Evolutionary conservation across 1,140 invertebrate species (phyloP).

Genomic region (Drosophila ananassae): DNA sequence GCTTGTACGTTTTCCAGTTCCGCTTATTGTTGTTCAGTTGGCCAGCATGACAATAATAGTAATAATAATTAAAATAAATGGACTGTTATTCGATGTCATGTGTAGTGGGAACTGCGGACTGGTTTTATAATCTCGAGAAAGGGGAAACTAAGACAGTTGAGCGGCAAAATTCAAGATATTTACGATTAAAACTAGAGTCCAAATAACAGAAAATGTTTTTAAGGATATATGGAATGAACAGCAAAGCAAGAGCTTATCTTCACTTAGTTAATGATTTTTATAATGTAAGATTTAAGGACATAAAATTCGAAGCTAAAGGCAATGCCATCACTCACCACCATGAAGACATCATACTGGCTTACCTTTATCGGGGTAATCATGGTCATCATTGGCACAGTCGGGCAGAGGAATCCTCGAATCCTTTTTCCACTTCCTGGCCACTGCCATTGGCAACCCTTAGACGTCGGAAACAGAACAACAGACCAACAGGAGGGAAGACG

Average conservation of each 20-base stretch:
- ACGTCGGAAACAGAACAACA: constrained; percentile 10
- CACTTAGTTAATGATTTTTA: no score
- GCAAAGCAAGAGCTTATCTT: no score
- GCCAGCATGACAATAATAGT: constrained; percentile 53
- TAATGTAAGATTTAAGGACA: no score
- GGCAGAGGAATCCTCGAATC: constrained; percentile 36
- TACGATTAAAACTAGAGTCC: background rate
- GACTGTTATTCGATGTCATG: constrained; percentile 39
- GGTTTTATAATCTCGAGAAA: background rate
- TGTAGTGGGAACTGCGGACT: constrained; percentile 3
- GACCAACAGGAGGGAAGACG: constrained; percentile 37
- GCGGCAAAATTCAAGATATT: background rate
- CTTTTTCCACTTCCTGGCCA: constrained; percentile 20
- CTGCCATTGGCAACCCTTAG: constrained; percentile 32
- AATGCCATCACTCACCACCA: constrained; percentile 35
- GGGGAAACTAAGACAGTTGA: background rate
- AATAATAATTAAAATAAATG: constrained; percentile 72
- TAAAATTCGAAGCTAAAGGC: background rate
- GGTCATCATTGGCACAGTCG: constrained; percentile 36
- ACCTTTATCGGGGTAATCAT: constrained; percentile 46
- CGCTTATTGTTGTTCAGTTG: constrained; percentile 37
- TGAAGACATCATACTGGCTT: constrained; percentile 33
- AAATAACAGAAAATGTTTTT: no score
- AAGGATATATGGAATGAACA: no score
- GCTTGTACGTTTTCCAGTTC: constrained; percentile 10